Evolutionary conservation across 2,888 invertebrate species (phyloP).

Genomic region (Malthinus flaveolus): DNA sequence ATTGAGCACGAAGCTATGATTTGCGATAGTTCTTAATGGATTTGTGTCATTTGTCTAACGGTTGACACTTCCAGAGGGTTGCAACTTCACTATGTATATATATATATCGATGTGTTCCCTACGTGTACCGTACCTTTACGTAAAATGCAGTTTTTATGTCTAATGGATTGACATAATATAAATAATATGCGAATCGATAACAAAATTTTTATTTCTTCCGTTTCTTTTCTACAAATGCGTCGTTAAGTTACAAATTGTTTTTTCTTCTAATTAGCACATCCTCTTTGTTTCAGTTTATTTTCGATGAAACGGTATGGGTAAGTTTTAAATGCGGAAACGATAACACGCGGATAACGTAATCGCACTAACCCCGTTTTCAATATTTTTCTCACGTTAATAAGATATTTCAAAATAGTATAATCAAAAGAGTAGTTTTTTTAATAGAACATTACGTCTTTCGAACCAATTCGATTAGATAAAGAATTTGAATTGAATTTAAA

Average conservation of each 20-base stretch:
- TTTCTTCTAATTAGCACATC: conserved; percentile 1
- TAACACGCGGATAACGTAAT: neutral
- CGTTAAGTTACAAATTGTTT: neutral
- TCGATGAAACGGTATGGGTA: neutral
- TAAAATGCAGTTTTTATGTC: conserved; percentile 15
- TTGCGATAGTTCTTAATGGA: conserved; percentile 39
- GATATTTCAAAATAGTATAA: too few species aligned
- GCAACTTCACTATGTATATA: conserved; percentile 24
- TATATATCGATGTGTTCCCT: conserved; percentile 18
- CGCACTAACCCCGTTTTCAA: neutral
- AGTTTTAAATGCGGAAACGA: neutral
- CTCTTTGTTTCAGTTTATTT: neutral
- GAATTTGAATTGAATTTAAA: too few species aligned
- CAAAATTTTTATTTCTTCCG: neutral
- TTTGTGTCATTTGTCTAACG: conserved; percentile 38
- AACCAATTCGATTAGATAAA: too few species aligned
- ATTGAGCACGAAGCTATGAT: conserved; percentile 29
- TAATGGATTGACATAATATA: conserved; percentile 2
- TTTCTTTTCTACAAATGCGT: neutral
- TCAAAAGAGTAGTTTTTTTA: too few species aligned
- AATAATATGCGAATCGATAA: conserved; percentile 2
- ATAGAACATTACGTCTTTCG: too few species aligned
- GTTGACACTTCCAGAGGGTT: conserved; percentile 32
- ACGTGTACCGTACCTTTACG: conserved; percentile 20
- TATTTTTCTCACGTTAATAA: conserved; percentile 1